Base-by-base conservation (phyloP, 2,113 vertebrate species). In the Caranx melampygus region DNA sequence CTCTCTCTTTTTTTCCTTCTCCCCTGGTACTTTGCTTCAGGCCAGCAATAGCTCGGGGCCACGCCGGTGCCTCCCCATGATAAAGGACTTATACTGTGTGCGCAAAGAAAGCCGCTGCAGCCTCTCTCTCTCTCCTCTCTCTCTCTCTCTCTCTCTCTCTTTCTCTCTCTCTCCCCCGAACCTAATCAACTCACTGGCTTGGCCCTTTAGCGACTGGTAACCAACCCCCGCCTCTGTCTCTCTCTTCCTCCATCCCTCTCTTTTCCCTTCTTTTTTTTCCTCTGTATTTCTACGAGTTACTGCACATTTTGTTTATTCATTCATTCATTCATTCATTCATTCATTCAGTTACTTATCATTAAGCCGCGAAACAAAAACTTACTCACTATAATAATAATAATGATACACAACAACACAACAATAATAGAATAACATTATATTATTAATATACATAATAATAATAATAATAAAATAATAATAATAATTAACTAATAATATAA, bases 51-150 rank as follows among this genome's bases (percentile, higher is more conserved):
- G 97, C 98, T 97, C 91, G 91, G 89, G 97, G 97, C 97, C 95
- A 94, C 95, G 95, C 95, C 96, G 92, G 96, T 97, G 96, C 95
- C 95, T 94, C 95, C 95, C 95, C 94, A 93, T 96, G 97, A 99
- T 99, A 99, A 99, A 98, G 96, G 97, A 97, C 95, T 99, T 99
- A 93, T 75, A 97, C 95, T 94, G 95, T 89, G 84, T 62, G 83
- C 88, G 85, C 89, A 93, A 91, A 94, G 93, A 95, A 94, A 95
- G 92, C 85, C 91, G 93, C 88, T 95, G 94, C 95, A 92, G 95
- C 94, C 95, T 93, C 90, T 88, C 88, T 94, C 92, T 94, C 92
- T 94, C 94, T 95, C 82, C 79, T 93, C 90, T 88, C 88, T 94
- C 92, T 94, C 92, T 94, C 94, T 95, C 82, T 78, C 78, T 93